These are phyloP conservation scores for Schrankia costaestrigalis DNA, from an alignment of 2,888 invertebrate genomes.

Conservation along the genomic window DNA sequence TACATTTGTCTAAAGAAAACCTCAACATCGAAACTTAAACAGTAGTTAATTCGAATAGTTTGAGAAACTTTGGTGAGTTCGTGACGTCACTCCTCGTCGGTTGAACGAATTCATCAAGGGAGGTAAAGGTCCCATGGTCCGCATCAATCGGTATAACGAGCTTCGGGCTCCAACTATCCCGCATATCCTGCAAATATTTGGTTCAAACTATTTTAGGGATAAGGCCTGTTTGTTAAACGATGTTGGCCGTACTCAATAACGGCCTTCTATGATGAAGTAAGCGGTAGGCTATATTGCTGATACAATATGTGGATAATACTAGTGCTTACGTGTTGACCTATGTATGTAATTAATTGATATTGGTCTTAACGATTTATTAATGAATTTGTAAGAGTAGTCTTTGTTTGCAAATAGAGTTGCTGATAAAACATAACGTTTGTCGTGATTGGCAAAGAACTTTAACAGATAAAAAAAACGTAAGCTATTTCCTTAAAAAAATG, in stretches of 20 bases:
- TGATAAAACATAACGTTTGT: too few relatives aligned
- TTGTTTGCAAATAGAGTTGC: too few relatives aligned
- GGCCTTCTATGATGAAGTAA: neutral
- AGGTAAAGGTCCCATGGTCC: constrained; percentile 11
- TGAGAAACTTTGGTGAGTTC: constrained; percentile 16
- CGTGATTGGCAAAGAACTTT: too few relatives aligned
- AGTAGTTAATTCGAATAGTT: constrained; percentile 13
- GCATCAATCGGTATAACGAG: constrained; percentile 48
- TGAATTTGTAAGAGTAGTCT: too few relatives aligned
- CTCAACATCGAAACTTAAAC: constrained; percentile 20
- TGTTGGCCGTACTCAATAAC: constrained; percentile 1
- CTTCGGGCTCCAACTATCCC: constrained; percentile 49
- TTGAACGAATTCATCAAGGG: constrained; percentile 46
- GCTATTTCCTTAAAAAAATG: too few relatives aligned
- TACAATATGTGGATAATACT: too few relatives aligned
- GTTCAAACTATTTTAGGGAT: constrained; percentile 22
- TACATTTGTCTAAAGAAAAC: too few relatives aligned
- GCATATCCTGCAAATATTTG: constrained; percentile 45
- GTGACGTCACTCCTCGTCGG: constrained; percentile 18
- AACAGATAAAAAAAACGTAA: too few relatives aligned
- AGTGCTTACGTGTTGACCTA: too few relatives aligned
- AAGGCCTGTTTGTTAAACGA: constrained; percentile 16
- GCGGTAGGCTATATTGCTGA: too few relatives aligned
- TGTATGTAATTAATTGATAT: too few relatives aligned
- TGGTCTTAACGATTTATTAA: too few relatives aligned